Percentiles rank a stretch among this genome's conserved stretches.
Evolutionary conservation across 2,797 vertebrate species (phyloP).

Genomic region (Danio tinwini): DNA sequence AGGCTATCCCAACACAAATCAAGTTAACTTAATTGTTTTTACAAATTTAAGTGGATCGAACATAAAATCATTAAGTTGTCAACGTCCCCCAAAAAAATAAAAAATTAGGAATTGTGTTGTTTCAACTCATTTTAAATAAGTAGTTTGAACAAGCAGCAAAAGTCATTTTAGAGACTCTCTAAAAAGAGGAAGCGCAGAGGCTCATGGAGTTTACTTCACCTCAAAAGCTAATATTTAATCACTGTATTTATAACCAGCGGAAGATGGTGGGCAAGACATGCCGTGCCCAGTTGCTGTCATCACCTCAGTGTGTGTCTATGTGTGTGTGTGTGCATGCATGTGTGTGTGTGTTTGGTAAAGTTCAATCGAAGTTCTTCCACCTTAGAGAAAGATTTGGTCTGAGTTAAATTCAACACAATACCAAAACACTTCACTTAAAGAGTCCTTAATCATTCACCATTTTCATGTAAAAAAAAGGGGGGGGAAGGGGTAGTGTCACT

Average conservation of each 20-base stretch:
- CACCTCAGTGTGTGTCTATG: conserved; percentile 19
- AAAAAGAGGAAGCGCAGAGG: conserved; percentile 22
- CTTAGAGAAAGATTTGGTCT: conserved; percentile 6
- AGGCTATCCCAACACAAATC: no score
- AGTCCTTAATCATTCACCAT: conserved; percentile 6
- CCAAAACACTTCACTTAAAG: not conserved
- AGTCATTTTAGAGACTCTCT: not conserved
- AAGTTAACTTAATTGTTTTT: no score
- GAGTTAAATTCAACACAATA: conserved; percentile 10
- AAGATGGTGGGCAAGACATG: conserved; percentile 54
- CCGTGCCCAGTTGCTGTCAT: conserved; percentile 59
- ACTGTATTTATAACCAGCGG: conserved; percentile 70
- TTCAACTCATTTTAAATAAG: no score
- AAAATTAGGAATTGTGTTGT: no score
- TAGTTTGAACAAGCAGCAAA: no score
- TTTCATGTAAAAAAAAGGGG: conserved; percentile 1
- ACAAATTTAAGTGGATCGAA: no score
- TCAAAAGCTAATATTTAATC: conserved; percentile 74
- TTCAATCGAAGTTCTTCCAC: conserved; percentile 25
- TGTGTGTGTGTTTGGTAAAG: conserved; percentile 28
- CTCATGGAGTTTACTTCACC: conserved; percentile 53
- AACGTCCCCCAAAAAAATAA: no score
- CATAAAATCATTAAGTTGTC: no score
- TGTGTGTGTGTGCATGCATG: conserved; percentile 31
- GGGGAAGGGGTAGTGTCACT: not conserved